Evolutionary conservation across 2,888 invertebrate species (phyloP).

Genomic region (Actias luna): DNA sequence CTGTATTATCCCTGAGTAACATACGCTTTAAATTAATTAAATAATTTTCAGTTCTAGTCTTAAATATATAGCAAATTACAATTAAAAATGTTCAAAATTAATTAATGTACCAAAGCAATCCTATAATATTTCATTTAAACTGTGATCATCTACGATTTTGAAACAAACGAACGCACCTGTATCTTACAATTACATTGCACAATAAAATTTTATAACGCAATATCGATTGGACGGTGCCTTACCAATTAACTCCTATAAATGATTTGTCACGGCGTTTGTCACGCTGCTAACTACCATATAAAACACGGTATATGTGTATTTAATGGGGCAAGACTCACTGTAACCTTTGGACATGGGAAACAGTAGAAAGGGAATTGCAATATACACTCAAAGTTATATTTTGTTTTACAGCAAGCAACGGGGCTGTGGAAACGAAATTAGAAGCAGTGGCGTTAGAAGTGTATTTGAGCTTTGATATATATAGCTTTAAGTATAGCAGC

Average conservation of each 20-base stretch:
- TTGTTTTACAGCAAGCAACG: background rate
- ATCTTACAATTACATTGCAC: background rate
- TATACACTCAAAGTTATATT: background rate
- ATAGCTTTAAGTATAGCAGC: too few relatives aligned
- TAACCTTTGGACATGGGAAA: conserved; percentile 9
- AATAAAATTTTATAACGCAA: conserved; percentile 8
- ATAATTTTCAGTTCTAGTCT: too few relatives aligned
- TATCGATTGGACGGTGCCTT: background rate
- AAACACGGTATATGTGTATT: conserved; percentile 4
- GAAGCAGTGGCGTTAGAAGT: background rate
- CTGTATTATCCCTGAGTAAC: too few relatives aligned
- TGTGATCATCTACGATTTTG: conserved; percentile 15
- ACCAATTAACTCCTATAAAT: conserved; percentile 9
- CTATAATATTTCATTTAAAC: background rate
- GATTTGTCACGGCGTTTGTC: conserved; percentile 7
- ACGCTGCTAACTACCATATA: conserved; percentile 4
- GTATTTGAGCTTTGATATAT: background rate
- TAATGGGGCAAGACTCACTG: background rate
- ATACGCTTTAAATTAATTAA: too few relatives aligned
- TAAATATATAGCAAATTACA: too few relatives aligned
- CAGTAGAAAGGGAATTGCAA: background rate
- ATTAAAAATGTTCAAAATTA: too few relatives aligned
- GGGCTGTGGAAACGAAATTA: background rate
- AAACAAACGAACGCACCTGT: conserved; percentile 13
- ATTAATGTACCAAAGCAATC: background rate